Evolutionary conservation across 2,888 invertebrate genomes (phyloP).

Genomic region (Ernsta delagoae): DNA sequence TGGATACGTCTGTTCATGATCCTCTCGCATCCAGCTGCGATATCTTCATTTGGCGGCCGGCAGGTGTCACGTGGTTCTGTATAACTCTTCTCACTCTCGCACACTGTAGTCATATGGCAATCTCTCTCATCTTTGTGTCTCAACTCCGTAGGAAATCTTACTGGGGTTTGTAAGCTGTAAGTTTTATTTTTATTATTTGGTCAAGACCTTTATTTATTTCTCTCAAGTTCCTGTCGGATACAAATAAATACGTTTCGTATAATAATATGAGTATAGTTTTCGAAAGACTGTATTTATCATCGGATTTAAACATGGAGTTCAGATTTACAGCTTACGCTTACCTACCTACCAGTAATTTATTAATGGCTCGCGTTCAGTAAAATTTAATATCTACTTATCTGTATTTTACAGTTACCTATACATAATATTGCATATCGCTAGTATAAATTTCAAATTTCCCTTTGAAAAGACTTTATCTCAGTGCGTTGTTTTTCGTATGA

Average conservation of each 20-base stretch:
- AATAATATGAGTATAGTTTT: neutral
- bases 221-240: constrained; percentile 66
- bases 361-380: too few relatives aligned
- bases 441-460: too few relatives aligned
- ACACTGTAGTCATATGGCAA: constrained; percentile 39
- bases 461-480: too few relatives aligned
- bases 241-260: constrained; percentile 59
- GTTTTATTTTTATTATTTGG: constrained; percentile 59
- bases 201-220: constrained; percentile 77
- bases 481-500: too few relatives aligned
- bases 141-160: constrained; percentile 70
- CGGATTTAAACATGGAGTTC: neutral
- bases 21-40: constrained; percentile 79
- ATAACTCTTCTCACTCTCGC: constrained; percentile 55
- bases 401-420: too few relatives aligned
- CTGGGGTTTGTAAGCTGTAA: constrained; percentile 56
- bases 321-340: neutral
- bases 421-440: too few relatives aligned
- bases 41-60: constrained; percentile 84
- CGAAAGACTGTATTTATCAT: constrained; percentile 9
- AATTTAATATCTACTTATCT: too few relatives aligned
- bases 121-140: constrained; percentile 66
- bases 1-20: constrained; percentile 59
- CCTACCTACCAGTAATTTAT: too few relatives aligned
- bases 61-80: constrained; percentile 79